Percentiles rank a stretch among this genome's conserved stretches.
Evolutionary conservation across 2,888 invertebrate species (phyloP).

Genomic region (Melanargia galathea): DNA sequence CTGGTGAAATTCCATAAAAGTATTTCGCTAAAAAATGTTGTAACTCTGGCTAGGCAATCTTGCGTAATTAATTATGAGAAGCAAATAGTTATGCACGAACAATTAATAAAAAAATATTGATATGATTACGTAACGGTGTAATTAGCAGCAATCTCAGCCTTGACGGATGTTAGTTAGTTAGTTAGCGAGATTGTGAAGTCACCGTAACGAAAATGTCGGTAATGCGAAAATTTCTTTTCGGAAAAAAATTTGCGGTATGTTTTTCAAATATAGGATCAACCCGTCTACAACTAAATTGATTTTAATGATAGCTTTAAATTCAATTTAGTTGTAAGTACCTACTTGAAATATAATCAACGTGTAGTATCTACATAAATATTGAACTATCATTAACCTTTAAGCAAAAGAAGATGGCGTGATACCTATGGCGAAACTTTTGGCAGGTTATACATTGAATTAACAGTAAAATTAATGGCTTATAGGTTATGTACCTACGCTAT

Average conservation of each 20-base stretch:
- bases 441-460: constrained; percentile 11
- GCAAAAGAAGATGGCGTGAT: constrained; percentile 17
- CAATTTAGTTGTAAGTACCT: not conserved
- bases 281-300: no score
- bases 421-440: constrained; percentile 12
- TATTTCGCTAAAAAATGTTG: not conserved
- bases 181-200: not conserved
- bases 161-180: not conserved
- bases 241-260: no score
- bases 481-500: not conserved
- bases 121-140: constrained; percentile 15
- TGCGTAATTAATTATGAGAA: constrained; percentile 7
- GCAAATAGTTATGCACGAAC: constrained; percentile 4
- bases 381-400: constrained; percentile 17
- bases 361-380: not conserved
- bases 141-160: not conserved
- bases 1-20: not conserved
- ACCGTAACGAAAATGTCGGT: constrained; percentile 1
- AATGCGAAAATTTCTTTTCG: no score
- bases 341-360: not conserved
- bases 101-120: constrained; percentile 8
- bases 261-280: no score
- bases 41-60: constrained; percentile 1
- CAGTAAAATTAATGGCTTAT: constrained; percentile 14
- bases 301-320: no score